phyloP scores from a whole-genome alignment of 2,113 vertebrate species.

The Mirounga angustirostris region DNA sequence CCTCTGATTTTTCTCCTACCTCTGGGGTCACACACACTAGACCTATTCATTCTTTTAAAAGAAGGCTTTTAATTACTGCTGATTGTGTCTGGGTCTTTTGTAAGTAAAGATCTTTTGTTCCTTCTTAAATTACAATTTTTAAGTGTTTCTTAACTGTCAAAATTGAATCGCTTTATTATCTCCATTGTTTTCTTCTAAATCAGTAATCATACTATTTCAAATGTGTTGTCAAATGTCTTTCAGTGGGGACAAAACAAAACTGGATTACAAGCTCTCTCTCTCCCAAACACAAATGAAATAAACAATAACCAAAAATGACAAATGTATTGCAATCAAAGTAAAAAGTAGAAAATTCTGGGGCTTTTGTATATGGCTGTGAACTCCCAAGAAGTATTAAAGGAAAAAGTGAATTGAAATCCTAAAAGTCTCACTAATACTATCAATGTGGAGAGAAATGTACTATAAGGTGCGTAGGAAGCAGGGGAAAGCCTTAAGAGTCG shows the following conservation, averaged over 20 bases:
- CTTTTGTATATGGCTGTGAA: neutral
- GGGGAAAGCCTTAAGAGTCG: neutral
- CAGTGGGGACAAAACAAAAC: neutral
- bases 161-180: neutral
- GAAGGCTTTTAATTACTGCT: slow-evolving; percentile 32
- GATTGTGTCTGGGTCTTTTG: neutral
- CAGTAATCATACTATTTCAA: slow-evolving; percentile 51
- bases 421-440: neutral
- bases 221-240: neutral
- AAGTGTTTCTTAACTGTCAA: slow-evolving; percentile 57
- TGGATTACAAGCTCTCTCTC: neutral
- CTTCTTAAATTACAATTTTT: slow-evolving; percentile 38
- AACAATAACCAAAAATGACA: slow-evolving; percentile 41
- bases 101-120: neutral
- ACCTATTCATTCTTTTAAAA: slow-evolving; percentile 36
- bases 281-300: slow-evolving; percentile 26
- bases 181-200: slow-evolving; percentile 41
- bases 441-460: neutral
- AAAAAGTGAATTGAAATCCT: slow-evolving; percentile 13
- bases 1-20: neutral
- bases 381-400: neutral
- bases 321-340: slow-evolving; percentile 2
- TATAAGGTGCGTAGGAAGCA: neutral
- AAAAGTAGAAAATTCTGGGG: neutral
- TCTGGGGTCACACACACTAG: neutral